Evolutionary conservation across 2,113 vertebrate genomes (phyloP), one percentile per base, ranked within the genome.

Genomic region (Acrocephalus kingi): DNA sequence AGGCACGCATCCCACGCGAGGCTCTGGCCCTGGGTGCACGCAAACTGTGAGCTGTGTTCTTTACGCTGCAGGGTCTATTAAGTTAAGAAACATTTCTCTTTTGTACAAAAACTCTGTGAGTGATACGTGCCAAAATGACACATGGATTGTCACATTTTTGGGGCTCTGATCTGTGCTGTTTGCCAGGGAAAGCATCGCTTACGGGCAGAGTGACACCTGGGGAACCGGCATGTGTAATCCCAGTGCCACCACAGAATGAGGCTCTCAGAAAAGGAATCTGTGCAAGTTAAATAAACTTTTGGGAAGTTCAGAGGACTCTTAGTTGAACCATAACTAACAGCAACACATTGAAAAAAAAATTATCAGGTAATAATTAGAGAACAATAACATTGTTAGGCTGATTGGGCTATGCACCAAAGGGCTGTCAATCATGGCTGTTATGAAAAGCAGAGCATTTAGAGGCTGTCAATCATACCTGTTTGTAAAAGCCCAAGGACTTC

Each of bases 381-480:
- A 94, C 79, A 97, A 74, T 89, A 37, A 84, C 69, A 35, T 54
- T 90, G 89, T 90, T 94, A 72, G 63, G 71, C 69, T 97, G 89
- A 55, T 90, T 95, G 94, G 93, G 80, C 93, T 81, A 22, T 93
- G 80, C 48, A 71, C 55, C 55, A 66, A 84, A 45, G 73, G 41
- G 31, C 63, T 97, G 96, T 90, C 95, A 96, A 31, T 97, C 93
- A 93, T 0, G 0, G 69, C 5, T 93, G 89, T 86, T 95, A 78
- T 82, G 94, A 96, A 96, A 88, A 89, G 90, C 68, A 37, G 59
- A 59, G 66, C 86, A 37, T 90, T 94, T 89, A 85, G 88, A 85
- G 69, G 37, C 77, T 96, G 95, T 95, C 97, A 95, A 0, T 96
- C 96, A 96, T 4, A 81, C 56, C 77, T 93, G 55, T 71, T 96